These are phyloP conservation scores for Podarcis lilfordi DNA, from an alignment of 2,797 vertebrate genomes.

Conservation along the genomic window DNA sequence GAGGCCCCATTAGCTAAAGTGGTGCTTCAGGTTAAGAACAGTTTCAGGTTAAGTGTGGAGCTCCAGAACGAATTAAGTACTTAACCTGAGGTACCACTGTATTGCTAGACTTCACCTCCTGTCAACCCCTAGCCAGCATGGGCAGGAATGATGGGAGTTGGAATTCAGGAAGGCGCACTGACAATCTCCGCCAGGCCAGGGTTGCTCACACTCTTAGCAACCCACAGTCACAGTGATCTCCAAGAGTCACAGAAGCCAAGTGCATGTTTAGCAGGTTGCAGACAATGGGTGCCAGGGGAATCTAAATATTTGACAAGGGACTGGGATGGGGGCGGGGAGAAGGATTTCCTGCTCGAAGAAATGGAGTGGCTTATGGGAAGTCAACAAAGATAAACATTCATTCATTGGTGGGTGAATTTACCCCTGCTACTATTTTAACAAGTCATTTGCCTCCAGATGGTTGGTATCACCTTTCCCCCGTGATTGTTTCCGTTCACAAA, in stretches of 20 bases:
- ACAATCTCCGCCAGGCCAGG: not conserved
- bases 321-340: not conserved
- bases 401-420: not conserved
- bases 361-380: not conserved
- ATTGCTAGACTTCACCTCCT: too few species aligned
- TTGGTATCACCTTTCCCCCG: not conserved
- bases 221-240: too few species aligned
- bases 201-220: not conserved
- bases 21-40: too few species aligned
- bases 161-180: not conserved
- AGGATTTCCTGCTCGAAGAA: not conserved
- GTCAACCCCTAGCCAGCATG: too few species aligned
- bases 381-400: not conserved
- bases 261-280: not conserved
- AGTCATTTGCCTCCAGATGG: not conserved
- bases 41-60: too few species aligned
- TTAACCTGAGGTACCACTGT: too few species aligned
- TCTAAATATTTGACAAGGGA: not conserved
- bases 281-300: not conserved
- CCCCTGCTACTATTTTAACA: not conserved
- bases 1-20: too few species aligned
- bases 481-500: not conserved
- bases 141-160: too few species aligned
- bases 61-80: too few species aligned
- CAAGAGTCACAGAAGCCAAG: not conserved